Conservation (phyloP, 2,888 invertebrate genomes). For the Branchinecta sandiegonensis region DNA sequence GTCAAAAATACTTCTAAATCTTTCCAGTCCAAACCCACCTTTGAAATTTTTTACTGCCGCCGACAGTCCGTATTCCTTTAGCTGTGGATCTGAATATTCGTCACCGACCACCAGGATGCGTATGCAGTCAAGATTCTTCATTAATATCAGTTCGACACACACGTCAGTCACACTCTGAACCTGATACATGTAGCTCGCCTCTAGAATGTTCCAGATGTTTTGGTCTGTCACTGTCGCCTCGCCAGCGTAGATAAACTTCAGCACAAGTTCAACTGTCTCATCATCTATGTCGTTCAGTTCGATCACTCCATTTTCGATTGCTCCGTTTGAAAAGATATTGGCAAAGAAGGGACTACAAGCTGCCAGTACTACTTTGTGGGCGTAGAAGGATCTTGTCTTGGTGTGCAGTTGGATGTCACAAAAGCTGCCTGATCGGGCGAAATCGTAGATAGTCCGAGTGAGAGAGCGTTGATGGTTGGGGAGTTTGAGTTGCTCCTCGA, state of each 20-base stretch:
- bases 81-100: background rate
- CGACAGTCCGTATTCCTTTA: constrained; percentile 7
- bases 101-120: background rate
- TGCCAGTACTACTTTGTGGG: constrained; percentile 3
- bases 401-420: constrained; percentile 10
- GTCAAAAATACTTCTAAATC: too few relatives aligned
- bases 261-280: background rate
- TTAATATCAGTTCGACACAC: background rate
- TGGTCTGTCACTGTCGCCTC: background rate
- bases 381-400: background rate
- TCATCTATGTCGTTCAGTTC: constrained; percentile 3
- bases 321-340: background rate
- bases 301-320: background rate
- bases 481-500: constrained; percentile 6
- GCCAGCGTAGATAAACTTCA: constrained; percentile 8
- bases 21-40: background rate
- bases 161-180: background rate
- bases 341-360: constrained; percentile 1
- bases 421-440: background rate
- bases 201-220: constrained; percentile 6
- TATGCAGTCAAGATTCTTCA: constrained; percentile 1
- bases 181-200: constrained; percentile 6
- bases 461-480: constrained; percentile 1
- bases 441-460: constrained; percentile 1
- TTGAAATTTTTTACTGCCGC: background rate